Conservation (phyloP, 2,113 vertebrate species). For the Telmatochromis brachygnathus region DNA sequence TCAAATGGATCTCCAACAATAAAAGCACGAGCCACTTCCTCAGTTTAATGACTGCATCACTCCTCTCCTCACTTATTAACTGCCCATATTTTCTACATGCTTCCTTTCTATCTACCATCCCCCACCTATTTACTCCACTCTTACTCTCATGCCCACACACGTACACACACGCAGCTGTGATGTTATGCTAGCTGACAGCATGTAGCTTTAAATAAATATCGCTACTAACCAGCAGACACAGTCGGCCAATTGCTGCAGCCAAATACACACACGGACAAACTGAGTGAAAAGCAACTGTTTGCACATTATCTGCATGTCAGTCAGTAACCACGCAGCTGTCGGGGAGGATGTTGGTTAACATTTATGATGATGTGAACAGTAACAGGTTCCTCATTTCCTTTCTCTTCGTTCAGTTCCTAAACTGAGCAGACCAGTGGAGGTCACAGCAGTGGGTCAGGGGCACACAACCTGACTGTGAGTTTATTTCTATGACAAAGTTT, state of each 20-base stretch:
- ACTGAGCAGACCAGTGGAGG: neutral
- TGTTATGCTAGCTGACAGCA: constrained; percentile 53
- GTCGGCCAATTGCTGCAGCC: neutral
- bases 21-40: neutral
- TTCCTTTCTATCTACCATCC: neutral
- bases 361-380: neutral
- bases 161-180: constrained; percentile 1
- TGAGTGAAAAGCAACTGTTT: neutral
- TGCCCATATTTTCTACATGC: neutral
- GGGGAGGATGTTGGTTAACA: neutral
- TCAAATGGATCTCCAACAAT: neutral
- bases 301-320: neutral
- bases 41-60: neutral
- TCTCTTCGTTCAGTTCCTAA: neutral
- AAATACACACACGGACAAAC: neutral
- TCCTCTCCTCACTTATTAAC: constrained; percentile 1
- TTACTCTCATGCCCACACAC: neutral
- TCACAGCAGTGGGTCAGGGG: neutral
- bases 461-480: neutral
- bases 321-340: neutral
- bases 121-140: neutral
- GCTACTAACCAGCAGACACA: constrained; percentile 19
- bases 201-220: constrained; percentile 63
- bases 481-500: neutral
- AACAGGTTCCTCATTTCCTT: neutral